These are phyloP conservation scores for Ciconia maguari DNA, from an alignment of 2,113 vertebrate species.

Conservation along the genomic window DNA sequence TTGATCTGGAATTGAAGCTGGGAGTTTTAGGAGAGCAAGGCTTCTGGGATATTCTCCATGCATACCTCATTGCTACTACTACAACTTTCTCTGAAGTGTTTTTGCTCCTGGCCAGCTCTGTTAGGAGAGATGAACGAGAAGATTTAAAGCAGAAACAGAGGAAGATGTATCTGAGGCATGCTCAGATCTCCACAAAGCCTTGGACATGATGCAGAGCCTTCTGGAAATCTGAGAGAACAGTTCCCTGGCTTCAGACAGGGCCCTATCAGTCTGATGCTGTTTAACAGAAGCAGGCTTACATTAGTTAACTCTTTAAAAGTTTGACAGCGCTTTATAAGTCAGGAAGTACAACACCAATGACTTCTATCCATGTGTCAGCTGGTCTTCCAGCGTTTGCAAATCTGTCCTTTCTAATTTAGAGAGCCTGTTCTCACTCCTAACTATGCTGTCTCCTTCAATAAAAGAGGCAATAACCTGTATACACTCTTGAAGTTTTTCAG, in stretches of 20 bases:
- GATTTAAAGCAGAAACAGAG: neutral
- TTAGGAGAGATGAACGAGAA: neutral
- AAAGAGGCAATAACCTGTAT: neutral
- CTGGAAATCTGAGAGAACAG: neutral
- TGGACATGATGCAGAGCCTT: neutral
- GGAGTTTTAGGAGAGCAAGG: neutral
- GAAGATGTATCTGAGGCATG: neutral
- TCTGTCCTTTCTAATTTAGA: neutral
- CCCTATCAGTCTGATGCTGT: neutral
- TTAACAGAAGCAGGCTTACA: neutral
- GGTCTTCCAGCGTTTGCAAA: neutral
- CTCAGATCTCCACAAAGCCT: neutral
- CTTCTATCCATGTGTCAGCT: neutral
- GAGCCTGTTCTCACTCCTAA: neutral
- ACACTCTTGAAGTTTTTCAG: neutral
- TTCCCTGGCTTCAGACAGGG: neutral
- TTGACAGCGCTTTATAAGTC: neutral
- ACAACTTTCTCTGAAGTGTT: neutral
- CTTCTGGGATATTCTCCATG: neutral
- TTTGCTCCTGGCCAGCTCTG: neutral
- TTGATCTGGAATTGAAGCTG: neutral
- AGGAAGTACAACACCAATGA: neutral
- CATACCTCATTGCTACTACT: neutral
- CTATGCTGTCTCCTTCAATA: neutral
- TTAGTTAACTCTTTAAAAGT: neutral